Base-by-base conservation (phyloP, 2,888 invertebrate genomes). In the Volucella inanis region DNA sequence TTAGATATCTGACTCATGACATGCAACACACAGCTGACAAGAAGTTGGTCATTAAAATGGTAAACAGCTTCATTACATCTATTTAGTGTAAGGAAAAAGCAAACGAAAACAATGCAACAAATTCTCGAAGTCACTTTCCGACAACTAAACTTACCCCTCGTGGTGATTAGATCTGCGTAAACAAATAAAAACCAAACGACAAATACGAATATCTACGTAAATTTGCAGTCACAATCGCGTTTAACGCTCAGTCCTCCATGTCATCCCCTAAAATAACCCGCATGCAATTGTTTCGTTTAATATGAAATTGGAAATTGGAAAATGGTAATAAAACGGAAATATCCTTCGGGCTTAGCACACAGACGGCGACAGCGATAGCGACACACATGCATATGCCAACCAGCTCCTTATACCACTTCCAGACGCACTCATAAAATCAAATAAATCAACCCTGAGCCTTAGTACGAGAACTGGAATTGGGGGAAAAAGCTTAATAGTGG, bases 291-390 rank as follows among this genome's bases (percentile, higher is more conserved):
- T 72, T 81, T 81, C 80, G 62, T 67, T 80, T 77, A 81, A 72
- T 81, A 68, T 38, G 62, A 52, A 77, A 80, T 68, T 68, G 71
- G 6, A 80, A 85, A 85, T 85, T 81, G 85, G 85, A 85, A 85
- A 85, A 85, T 64, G 41, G 76, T 85, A 80, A 85, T 85, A 85
- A 85, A 85, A 85, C 80, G 76, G 61, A 85, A 85, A 85, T 77
- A 85, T 81, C 85, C 85, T 70, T 71, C 41, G 47, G 76, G 76
- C 80, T 68, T 62, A 67, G 49, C 50, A 78, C 15, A 61, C 47
- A 68, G 22, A 68, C 65, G 65, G 12, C 61, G 49, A 45, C 75
- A 45, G 65, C 59, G 62, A 22, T 3, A 15, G 59, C 22, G 14
- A 15, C 55, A 70, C 62, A 75, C 55, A 83, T 83, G 79, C 70